These are phyloP conservation scores for Busseola fusca DNA, from an alignment of 2,888 invertebrate genomes.

Conservation along the genomic window DNA sequence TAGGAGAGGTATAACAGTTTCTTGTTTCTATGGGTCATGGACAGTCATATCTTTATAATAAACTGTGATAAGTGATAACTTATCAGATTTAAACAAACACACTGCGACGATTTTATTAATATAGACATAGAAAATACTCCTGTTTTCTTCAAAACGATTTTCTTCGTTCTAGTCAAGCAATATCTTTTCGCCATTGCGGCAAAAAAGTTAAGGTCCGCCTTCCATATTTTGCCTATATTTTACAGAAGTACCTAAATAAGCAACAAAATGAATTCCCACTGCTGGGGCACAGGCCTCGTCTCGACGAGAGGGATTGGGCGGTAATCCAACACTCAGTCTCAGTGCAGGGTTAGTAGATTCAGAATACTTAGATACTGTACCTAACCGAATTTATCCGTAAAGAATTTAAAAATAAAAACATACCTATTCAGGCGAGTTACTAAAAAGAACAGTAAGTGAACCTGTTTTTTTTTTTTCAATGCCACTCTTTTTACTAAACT, in stretches of 20 bases:
- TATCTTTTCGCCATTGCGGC: neutral
- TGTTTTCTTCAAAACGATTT: neutral
- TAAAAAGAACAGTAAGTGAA: neutral
- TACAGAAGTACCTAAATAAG: neutral
- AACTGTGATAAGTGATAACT: neutral
- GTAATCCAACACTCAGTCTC: neutral
- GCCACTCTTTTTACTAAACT: neutral
- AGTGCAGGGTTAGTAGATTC: neutral
- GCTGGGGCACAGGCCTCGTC: neutral
- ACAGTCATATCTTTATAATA: conserved; percentile 7
- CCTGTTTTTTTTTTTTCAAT: neutral
- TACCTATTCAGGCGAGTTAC: neutral
- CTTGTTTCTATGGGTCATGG: conserved; percentile 1
- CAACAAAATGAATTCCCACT: neutral
- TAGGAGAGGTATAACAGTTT: neutral
- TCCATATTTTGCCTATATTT: neutral
- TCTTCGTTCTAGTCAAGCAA: neutral
- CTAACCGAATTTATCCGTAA: neutral
- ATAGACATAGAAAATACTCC: too few species aligned
- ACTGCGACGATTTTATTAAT: neutral
- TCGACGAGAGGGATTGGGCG: neutral
- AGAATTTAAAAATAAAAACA: neutral
- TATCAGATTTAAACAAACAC: conserved; percentile 16
- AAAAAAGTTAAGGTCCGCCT: neutral
- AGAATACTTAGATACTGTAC: neutral